Evolutionary conservation across 2,888 invertebrate species (phyloP).

Genomic region (Tricholauxania praeusta): DNA sequence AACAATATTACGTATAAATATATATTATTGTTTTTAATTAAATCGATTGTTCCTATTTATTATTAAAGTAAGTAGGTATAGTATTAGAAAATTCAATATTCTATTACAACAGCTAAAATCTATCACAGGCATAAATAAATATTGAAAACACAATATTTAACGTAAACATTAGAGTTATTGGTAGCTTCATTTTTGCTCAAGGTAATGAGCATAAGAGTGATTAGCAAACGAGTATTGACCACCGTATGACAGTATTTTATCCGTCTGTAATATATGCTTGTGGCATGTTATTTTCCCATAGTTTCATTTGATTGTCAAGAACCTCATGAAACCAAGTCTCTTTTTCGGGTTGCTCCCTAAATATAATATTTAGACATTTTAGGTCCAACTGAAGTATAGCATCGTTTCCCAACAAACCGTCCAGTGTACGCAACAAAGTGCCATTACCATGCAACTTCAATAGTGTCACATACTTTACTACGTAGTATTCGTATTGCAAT

Average conservation of each 20-base stretch:
- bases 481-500: conserved; percentile 81
- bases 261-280: conserved; percentile 41
- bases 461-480: conserved; percentile 84
- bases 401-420: conserved; percentile 82
- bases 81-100: neutral
- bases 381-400: conserved; percentile 86
- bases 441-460: conserved; percentile 86
- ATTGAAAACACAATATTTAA: neutral
- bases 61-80: neutral
- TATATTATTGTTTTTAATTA: no score
- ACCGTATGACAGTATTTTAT: neutral
- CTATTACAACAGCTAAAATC: conserved; percentile 41
- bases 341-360: conserved; percentile 81
- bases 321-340: conserved; percentile 89
- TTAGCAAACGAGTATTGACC: neutral
- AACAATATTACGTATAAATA: no score
- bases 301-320: conserved; percentile 88
- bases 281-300: conserved; percentile 90
- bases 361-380: conserved; percentile 82
- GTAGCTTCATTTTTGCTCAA: no score
- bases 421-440: conserved; percentile 76
- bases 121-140: conserved; percentile 61
- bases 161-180: neutral
- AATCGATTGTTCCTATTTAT: no score
- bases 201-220: neutral